Base-by-base conservation (phyloP, 2,888 invertebrate species). In the Camptogramma bilineatum region DNA sequence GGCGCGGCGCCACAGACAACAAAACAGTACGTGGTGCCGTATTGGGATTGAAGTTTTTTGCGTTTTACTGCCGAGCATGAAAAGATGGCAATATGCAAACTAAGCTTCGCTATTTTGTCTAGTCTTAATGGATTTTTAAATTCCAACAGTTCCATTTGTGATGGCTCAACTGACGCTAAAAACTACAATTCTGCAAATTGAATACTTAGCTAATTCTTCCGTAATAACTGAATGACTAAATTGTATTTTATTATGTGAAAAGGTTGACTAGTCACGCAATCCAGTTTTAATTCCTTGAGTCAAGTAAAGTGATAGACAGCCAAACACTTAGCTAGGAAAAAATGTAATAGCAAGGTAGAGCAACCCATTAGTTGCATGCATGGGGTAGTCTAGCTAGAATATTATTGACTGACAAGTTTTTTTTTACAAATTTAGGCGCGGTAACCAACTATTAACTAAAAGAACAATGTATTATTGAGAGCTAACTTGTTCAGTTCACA, bases 1-100 rank as follows among this genome's bases (percentile, higher is more conserved):
- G 42, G 42, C 62, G 44, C 42, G 42, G 42, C 62, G 66, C 19
- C 60, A 60, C 56, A 52, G 56, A 64, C 16, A n/a, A 60, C 31
- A n/a, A 21, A 44, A 16, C 28, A 52, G 46, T n/a, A 28, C 39
- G 31, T 42, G 44, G 48, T 44, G 50, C 57, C 57, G 48, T 63
- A 57, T 60, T 60, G 63, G 56, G 46, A 56, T 60, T 51, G 50
- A 5, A n/a, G 44, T 52, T 54, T 53, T 62, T 44, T 44, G 7
- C 13, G 44, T 44, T 56, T 47, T 56, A 21, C 46, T 13, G 17
- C 18, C 24, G 24, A 54, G 28, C 9, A 48, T 16, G 31, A 46
- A 53, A 31, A 31, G 28, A 52, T 34, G 4, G 21, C n/a, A 42
- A 24, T 60, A 53, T 57, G 57, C 57, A 57, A 53, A 50, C 34